Percentiles rank a stretch among this genome's conserved stretches.
phyloP scores from a whole-genome alignment of 2,113 vertebrate genomes.

The Macroglossus sobrinus region DNA sequence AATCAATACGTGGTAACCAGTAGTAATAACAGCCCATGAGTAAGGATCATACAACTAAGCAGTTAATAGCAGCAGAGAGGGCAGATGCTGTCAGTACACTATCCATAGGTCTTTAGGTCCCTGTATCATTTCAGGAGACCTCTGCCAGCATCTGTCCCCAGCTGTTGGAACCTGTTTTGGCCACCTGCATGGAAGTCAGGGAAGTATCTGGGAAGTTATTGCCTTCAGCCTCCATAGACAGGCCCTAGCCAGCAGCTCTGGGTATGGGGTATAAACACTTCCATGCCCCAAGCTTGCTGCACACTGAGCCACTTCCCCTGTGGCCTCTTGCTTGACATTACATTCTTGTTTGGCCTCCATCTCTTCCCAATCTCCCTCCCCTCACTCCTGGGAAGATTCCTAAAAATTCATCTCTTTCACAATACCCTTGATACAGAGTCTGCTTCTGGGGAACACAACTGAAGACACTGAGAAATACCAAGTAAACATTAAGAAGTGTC shows the following conservation, averaged over 20 bases:
- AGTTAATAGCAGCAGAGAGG: not conserved
- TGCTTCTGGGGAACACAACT: not conserved
- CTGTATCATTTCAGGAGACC: not conserved
- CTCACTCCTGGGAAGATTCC: slow-evolving; percentile 48
- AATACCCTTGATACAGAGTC: not conserved
- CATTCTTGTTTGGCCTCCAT: not conserved
- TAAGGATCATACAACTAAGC: not conserved
- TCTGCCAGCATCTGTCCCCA: not conserved
- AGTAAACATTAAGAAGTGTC: slow-evolving; percentile 39
- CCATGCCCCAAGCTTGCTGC: not conserved
- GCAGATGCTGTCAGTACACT: not conserved
- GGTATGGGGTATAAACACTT: not conserved
- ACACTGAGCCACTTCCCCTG: not conserved
- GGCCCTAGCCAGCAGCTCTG: not conserved
- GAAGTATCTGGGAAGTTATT: not conserved
- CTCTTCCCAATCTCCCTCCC: not conserved
- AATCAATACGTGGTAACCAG: not conserved
- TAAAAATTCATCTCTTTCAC: slow-evolving; percentile 5
- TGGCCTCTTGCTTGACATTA: not conserved
- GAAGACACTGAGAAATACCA: not conserved
- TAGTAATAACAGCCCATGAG: not conserved
- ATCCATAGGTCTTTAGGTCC: not conserved
- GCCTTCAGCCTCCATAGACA: not conserved
- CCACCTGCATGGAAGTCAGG: not conserved
- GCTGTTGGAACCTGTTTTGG: not conserved